A percentile compares a stretch with the other conserved stretches of the same genome.
These are phyloP conservation scores for Athalia cordata DNA, from an alignment of 2,888 invertebrate species.

Conservation along the genomic window DNA sequence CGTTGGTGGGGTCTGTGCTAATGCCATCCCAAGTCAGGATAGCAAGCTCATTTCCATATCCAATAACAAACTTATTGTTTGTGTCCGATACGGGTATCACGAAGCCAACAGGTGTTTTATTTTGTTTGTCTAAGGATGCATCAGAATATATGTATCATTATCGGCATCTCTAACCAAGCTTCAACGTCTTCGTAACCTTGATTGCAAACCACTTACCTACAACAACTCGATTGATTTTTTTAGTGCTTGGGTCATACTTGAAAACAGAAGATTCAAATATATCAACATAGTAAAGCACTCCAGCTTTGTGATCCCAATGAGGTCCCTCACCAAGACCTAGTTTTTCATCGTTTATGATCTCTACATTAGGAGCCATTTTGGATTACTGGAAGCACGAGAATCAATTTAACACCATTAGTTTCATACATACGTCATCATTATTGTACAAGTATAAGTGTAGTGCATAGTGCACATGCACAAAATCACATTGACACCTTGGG, in stretches of 20 bases:
- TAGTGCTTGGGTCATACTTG: constrained; percentile 33
- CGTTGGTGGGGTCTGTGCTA: background rate
- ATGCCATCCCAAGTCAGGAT: constrained; percentile 43
- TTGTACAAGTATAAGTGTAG: background rate
- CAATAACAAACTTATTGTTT: constrained; percentile 42
- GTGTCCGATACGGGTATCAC: constrained; percentile 36
- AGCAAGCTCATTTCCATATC: constrained; percentile 38
- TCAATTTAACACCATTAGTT: background rate
- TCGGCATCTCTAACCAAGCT: background rate
- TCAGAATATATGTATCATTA: background rate
- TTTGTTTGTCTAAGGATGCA: constrained; percentile 17
- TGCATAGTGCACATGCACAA: no score
- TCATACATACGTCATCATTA: background rate
- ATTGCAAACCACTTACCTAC: constrained; percentile 21
- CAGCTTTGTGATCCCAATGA: constrained; percentile 43
- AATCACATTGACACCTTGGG: no score
- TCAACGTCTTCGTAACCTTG: background rate
- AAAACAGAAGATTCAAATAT: constrained; percentile 32
- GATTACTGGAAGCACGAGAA: background rate
- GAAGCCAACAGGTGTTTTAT: constrained; percentile 36
- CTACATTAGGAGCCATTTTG: constrained; percentile 38
- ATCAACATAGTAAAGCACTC: constrained; percentile 46
- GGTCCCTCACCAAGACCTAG: constrained; percentile 41
- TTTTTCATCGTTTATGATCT: constrained; percentile 35
- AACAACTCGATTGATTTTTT: constrained; percentile 40